Percentiles rank a stretch among this genome's conserved stretches.
Evolutionary conservation across 2,888 invertebrate genomes (phyloP).

Genomic region (Zygogramma bicolorata): DNA sequence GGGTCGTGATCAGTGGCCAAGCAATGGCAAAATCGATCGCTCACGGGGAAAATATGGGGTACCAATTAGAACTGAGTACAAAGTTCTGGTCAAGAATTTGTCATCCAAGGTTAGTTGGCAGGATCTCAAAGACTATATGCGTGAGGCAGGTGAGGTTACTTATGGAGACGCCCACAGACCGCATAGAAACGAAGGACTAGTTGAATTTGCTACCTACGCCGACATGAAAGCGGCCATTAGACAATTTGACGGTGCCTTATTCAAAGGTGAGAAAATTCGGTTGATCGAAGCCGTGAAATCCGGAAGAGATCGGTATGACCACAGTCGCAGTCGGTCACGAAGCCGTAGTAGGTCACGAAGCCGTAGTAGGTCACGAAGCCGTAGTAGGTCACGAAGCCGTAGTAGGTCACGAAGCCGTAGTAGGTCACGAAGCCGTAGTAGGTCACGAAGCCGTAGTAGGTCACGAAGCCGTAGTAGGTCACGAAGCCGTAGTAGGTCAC

Average conservation of each 20-base stretch:
- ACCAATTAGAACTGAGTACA: too few relatives aligned
- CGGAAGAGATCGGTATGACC: conserved; percentile 65
- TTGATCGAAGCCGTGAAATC: conserved; percentile 88
- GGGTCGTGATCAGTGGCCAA: conserved; percentile 71
- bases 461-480: too few relatives aligned
- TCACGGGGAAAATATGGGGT: conserved; percentile 74
- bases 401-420: too few relatives aligned
- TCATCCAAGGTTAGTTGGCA: too few relatives aligned
- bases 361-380: conserved; percentile 72
- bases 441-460: too few relatives aligned
- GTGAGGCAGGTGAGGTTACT: too few relatives aligned
- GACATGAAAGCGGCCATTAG: conserved; percentile 98
- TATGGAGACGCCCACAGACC: too few relatives aligned
- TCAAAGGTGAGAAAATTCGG: conserved; percentile 93
- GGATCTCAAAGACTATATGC: too few relatives aligned
- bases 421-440: too few relatives aligned
- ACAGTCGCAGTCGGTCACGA: conserved; percentile 66
- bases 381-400: too few relatives aligned
- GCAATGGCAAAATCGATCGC: conserved; percentile 53
- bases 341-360: conserved; percentile 65
- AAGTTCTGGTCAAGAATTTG: too few relatives aligned
- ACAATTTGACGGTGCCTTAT: conserved; percentile 94
- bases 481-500: too few relatives aligned
- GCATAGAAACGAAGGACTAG: conserved; percentile 94
- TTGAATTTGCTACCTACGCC: conserved; percentile 94